Conservation (phyloP, 2,888 invertebrate species). For the Drosophila cognata region DNA sequence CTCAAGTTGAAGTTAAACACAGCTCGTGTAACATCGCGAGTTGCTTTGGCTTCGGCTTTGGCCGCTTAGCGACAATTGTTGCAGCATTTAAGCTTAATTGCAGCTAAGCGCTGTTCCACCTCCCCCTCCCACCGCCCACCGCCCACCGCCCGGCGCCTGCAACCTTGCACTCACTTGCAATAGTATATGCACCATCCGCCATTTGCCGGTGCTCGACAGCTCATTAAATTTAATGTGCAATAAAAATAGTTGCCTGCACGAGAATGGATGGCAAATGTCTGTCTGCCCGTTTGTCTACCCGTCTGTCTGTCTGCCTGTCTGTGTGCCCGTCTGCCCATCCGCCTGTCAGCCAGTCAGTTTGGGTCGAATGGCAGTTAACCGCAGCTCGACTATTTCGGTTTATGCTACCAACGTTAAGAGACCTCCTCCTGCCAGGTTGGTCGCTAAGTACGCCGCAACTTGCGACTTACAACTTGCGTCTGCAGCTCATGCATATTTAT, state of each 20-base stretch:
- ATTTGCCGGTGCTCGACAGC: slow-evolving; percentile 45
- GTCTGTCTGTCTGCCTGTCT: not conserved
- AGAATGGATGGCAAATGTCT: slow-evolving; percentile 44
- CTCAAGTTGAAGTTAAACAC: slow-evolving; percentile 73
- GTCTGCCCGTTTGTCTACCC: not conserved
- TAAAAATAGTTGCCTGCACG: slow-evolving; percentile 66
- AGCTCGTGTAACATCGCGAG: slow-evolving; percentile 53
- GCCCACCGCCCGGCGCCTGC: not conserved
- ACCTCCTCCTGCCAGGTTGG: slow-evolving; percentile 40
- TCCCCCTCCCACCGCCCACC: no score
- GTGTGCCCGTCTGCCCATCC: not conserved
- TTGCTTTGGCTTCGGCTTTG: slow-evolving; percentile 32
- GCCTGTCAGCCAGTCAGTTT: slow-evolving; percentile 7
- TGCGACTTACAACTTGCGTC: slow-evolving; percentile 14
- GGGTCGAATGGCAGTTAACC: not conserved
- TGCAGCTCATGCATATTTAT: slow-evolving; percentile 68
- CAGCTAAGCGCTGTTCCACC: slow-evolving; percentile 60
- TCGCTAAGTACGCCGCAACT: slow-evolving; percentile 40
- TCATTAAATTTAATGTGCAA: slow-evolving; percentile 78
- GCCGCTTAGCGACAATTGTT: slow-evolving; percentile 70
- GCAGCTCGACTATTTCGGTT: slow-evolving; percentile 34
- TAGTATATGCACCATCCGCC: slow-evolving; percentile 11
- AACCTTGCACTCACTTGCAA: not conserved
- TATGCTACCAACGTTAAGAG: slow-evolving; percentile 46
- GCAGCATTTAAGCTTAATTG: slow-evolving; percentile 73